Percentiles rank a stretch among this genome's conserved stretches.
phyloP scores from a whole-genome alignment of 2,113 vertebrate species.

The Hassar affinis region DNA sequence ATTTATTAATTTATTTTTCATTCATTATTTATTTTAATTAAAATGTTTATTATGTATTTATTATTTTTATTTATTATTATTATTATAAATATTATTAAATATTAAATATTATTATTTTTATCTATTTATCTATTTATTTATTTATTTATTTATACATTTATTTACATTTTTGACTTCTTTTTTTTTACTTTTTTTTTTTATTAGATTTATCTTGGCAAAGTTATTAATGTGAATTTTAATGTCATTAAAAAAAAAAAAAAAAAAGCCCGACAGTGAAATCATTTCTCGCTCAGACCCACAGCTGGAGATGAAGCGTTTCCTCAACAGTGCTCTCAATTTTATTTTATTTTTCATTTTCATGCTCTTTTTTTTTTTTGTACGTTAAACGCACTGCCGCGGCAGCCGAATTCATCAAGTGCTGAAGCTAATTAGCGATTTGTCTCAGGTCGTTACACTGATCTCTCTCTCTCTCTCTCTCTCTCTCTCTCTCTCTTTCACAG shows the following conservation, averaged over 20 bases:
- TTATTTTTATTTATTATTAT: too few species aligned
- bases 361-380: conserved; percentile 18
- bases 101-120: neutral
- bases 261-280: neutral
- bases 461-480: conserved; percentile 25
- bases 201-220: neutral
- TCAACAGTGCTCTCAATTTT: neutral
- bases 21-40: too few species aligned
- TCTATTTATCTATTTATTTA: too few species aligned
- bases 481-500: conserved; percentile 22
- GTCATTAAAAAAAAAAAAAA: neutral
- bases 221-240: neutral
- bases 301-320: conserved; percentile 33
- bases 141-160: neutral
- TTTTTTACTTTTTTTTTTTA: neutral
- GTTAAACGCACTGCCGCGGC: conserved; percentile 45
- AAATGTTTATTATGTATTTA: too few species aligned
- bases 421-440: conserved; percentile 54
- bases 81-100: too few species aligned
- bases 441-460: conserved; percentile 38
- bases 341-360: neutral
- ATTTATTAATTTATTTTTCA: too few species aligned
- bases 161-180: neutral
- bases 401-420: conserved; percentile 48
- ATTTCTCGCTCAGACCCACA: conserved; percentile 4